A percentile compares a stretch with the other conserved stretches of the same genome.
phyloP scores from a whole-genome alignment of 2,113 vertebrate species.

The Empidonax traillii region DNA sequence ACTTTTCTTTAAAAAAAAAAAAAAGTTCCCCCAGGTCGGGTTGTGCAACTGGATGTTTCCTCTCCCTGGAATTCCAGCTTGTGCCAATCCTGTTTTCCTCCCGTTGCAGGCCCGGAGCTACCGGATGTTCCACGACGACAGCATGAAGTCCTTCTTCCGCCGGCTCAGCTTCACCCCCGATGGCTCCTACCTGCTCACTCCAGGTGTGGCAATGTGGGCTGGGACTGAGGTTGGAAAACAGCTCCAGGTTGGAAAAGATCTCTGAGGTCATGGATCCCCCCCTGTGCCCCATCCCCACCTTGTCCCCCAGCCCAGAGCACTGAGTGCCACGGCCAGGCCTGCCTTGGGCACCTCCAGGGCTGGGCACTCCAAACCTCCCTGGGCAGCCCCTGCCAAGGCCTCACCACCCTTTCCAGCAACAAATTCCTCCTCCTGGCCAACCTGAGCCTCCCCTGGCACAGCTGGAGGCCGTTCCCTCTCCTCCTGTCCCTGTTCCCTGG shows the following conservation, averaged over 20 bases:
- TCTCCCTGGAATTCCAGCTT: neutral
- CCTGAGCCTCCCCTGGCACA: neutral
- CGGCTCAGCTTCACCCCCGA: slow-evolving; percentile 94
- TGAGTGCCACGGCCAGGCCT: neutral
- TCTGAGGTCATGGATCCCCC: neutral
- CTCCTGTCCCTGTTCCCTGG: neutral
- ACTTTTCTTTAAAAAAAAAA: neutral
- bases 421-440: neutral
- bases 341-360: neutral
- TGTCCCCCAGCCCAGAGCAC: neutral
- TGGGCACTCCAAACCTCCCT: neutral
- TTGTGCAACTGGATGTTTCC: neutral
- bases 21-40: neutral
- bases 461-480: neutral
- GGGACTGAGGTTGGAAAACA: fast-evolving
- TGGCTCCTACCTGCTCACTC: slow-evolving; percentile 89
- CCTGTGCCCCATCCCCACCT: fast-evolving
- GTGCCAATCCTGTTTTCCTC: neutral
- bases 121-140: slow-evolving; percentile 96
- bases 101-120: slow-evolving; percentile 82
- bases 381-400: neutral
- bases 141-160: slow-evolving; percentile 97
- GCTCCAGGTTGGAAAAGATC: neutral
- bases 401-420: too few relatives aligned
- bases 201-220: slow-evolving; percentile 70